A percentile compares a stretch with the other conserved stretches of the same genome.
Conservation (phyloP, 37 sponge, comb jelly and placozoan species). For the Bolinopsis microptera region DNA sequence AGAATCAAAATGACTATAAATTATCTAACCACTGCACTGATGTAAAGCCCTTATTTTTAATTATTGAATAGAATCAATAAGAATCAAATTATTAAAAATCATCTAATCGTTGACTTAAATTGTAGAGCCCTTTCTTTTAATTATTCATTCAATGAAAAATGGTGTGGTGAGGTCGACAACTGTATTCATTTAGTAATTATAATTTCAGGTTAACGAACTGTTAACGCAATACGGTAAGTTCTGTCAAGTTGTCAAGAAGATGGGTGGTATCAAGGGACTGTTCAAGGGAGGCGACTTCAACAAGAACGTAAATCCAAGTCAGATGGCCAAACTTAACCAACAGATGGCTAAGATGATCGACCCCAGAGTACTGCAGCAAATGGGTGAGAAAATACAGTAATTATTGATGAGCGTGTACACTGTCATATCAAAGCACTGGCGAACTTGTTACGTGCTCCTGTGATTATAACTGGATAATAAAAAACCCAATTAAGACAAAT, state of each 20-base stretch:
- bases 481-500: too few relatives aligned
- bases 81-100: too few relatives aligned
- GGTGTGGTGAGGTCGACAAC: too few relatives aligned
- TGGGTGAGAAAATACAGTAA: constrained; percentile 83
- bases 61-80: too few relatives aligned
- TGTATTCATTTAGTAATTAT: too few relatives aligned
- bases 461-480: too few relatives aligned
- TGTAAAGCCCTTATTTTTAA: too few relatives aligned
- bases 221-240: constrained; percentile 88
- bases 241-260: constrained; percentile 93
- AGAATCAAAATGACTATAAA: too few relatives aligned
- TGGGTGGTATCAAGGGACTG: constrained; percentile 98
- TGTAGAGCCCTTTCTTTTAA: too few relatives aligned
- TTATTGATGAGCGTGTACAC: neutral
- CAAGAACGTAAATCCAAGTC: constrained; percentile 88
- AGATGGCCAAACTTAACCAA: constrained; percentile 92
- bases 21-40: too few relatives aligned
- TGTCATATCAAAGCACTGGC: neutral
- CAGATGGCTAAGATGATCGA: constrained; percentile 98
- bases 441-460: neutral
- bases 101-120: too few relatives aligned
- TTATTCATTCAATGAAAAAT: too few relatives aligned
- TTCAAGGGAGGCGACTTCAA: constrained; percentile 94
- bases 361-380: constrained; percentile 90
- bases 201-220: constrained; percentile 83